A percentile compares a stretch with the other conserved stretches of the same genome.
Conservation (phyloP, 2,113 vertebrate genomes). For the Tor tambroides region DNA sequence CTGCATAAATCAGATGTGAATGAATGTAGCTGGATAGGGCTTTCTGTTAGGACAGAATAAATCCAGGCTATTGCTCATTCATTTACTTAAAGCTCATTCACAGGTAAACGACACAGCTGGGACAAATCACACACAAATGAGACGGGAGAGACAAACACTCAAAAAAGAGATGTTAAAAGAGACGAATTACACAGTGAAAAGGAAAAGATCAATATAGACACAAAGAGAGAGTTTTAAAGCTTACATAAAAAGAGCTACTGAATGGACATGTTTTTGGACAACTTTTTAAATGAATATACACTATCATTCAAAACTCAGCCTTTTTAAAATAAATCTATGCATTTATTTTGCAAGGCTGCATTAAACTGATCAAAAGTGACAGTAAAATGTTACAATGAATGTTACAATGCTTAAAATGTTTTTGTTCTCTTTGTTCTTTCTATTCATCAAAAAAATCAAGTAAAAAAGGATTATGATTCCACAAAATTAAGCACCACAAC, state of each 20-base stretch:
- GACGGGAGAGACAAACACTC: background rate
- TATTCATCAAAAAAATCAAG: too few relatives aligned
- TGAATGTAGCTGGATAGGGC: background rate
- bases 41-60: background rate
- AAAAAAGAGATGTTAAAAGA: background rate
- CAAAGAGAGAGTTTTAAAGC: constrained; percentile 20
- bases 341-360: background rate
- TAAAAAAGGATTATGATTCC: background rate
- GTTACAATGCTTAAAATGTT: background rate
- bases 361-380: background rate
- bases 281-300: background rate
- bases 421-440: background rate
- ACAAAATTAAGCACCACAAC: background rate
- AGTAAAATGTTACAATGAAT: background rate
- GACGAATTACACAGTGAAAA: background rate
- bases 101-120: constrained; percentile 17
- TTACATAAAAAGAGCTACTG: background rate
- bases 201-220: background rate
- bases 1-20: background rate
- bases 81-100: constrained; percentile 11
- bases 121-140: background rate
- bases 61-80: background rate
- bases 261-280: background rate
- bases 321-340: background rate
- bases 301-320: background rate